Percentiles rank a stretch among this genome's conserved stretches.
Evolutionary conservation across 2,797 vertebrate species (phyloP).

Genomic region (Clarias fuscus): DNA sequence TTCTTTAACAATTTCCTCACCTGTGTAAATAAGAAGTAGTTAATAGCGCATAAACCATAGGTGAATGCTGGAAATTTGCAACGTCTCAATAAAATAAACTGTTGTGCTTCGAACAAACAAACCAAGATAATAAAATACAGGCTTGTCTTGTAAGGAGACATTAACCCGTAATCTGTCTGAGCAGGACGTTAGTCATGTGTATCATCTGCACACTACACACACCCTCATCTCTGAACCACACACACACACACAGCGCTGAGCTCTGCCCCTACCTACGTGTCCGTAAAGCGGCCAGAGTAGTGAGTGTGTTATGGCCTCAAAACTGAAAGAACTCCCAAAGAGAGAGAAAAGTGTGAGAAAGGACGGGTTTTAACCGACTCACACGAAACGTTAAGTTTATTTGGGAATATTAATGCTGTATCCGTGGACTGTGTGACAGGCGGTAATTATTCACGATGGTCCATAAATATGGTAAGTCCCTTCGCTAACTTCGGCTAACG

Average conservation of each 20-base stretch:
- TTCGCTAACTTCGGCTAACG: not conserved
- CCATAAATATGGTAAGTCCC: slow-evolving; percentile 77
- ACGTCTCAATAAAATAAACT: not conserved
- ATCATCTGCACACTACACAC: slow-evolving; percentile 10
- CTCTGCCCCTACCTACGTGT: slow-evolving; percentile 34
- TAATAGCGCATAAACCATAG: not conserved
- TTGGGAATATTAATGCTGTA: slow-evolving; percentile 36
- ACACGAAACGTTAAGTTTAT: not conserved
- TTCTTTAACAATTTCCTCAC: slow-evolving; percentile 5
- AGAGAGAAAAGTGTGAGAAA: not conserved
- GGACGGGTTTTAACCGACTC: not conserved
- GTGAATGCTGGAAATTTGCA: not conserved
- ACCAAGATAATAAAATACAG: not conserved
- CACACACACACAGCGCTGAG: not conserved
- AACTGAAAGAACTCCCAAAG: not conserved
- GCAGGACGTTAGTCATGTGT: slow-evolving; percentile 4
- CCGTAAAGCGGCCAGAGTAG: not conserved
- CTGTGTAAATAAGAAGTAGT: not conserved
- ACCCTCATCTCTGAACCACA: slow-evolving; percentile 14
- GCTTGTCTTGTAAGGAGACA: not conserved
- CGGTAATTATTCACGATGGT: slow-evolving; percentile 64
- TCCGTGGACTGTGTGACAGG: slow-evolving; percentile 11
- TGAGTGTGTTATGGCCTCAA: slow-evolving; percentile 15
- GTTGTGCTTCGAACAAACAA: not conserved
- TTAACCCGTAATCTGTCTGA: not conserved